Conservation (phyloP, 2,113 vertebrate genomes). For the Aphyosemion australe region DNA sequence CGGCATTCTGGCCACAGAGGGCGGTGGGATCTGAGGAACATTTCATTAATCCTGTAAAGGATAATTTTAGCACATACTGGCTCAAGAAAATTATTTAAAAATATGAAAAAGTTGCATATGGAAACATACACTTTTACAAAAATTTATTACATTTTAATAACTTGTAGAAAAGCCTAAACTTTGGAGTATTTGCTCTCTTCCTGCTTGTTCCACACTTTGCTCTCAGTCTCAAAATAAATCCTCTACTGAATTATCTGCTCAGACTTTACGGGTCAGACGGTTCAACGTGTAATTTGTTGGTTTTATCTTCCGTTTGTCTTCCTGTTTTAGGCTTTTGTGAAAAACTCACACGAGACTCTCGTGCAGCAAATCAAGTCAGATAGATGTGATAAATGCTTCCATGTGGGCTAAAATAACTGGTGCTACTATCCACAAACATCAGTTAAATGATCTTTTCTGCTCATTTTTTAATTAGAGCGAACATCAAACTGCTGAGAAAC, state of each 20-base stretch:
- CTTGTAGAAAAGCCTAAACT: neutral
- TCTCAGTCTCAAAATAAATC: conserved; percentile 15
- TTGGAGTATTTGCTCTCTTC: neutral
- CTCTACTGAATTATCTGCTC: conserved; percentile 12
- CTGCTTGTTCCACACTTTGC: neutral
- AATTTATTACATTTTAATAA: too few relatives aligned
- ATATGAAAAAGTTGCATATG: too few relatives aligned
- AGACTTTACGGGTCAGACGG: neutral
- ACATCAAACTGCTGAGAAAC: too few relatives aligned
- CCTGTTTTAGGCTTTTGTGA: conserved; percentile 6
- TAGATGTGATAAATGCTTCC: conserved; percentile 27
- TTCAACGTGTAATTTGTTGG: conserved; percentile 20
- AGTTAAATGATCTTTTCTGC: conserved; percentile 25
- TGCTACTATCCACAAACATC: conserved; percentile 18
- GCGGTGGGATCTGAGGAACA: too few relatives aligned
- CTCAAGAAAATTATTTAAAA: too few relatives aligned
- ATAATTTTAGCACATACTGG: too few relatives aligned
- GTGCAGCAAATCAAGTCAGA: conserved; percentile 13
- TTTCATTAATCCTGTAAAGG: too few relatives aligned
- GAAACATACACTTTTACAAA: too few relatives aligned
- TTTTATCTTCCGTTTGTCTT: conserved; percentile 19
- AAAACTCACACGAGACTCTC: neutral
- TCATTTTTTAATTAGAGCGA: conserved; percentile 58
- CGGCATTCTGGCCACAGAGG: too few relatives aligned
- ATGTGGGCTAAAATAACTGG: conserved; percentile 24